Evolutionary conservation across 2,888 invertebrate genomes (phyloP), one percentile per base, ranked within the genome.

Genomic region (Drosophila emarginata): DNA sequence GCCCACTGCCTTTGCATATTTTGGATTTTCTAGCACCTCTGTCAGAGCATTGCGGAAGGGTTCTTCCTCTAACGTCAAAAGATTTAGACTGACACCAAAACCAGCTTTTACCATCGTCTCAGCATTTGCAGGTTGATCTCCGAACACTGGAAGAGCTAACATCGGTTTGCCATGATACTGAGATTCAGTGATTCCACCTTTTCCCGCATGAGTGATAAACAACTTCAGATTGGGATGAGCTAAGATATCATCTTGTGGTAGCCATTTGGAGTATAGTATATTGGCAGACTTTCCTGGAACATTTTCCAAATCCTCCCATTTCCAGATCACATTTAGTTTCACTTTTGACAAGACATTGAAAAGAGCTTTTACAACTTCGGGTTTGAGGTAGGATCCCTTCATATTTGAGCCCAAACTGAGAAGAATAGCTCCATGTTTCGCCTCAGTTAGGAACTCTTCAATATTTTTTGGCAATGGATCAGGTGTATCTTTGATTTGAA

Each of bases 151-250:
- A 7, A 91, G 74, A 0, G 89, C 90, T 28, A 91, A 59, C 89
- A 91, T 90, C 0, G 94, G 94, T 0, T 94, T 93, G 14, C 93
- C 94, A 76, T 94, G 91, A 82, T 92, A 94, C 28, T 93, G 92
- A 0, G 94, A 93, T 89, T 95, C 95, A 80, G 93, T 93, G 1
- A 94, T 92, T 45, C 94, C 94, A 64, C 94, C 94, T 70, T 94
- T 91, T 1, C 95, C 95, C 7, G 95, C 95, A 78, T 95, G 95
- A 0, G 94, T 93, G 77, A 95, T 93, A 78, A 95, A 95, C 1
- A 94, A 87, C 80, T 91, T 93, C 7, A 93, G 79, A 64, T 93
- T 94, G 0, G 93, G 93, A 89, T 94, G 94, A 0, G 93, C 94
- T 91, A 95, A 89, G 40, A 95, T 93, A 77, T 94, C 94, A 65